These are phyloP conservation scores for Leucophenga varia DNA, from an alignment of 1,140 invertebrate genomes.

Conservation along the genomic window DNA sequence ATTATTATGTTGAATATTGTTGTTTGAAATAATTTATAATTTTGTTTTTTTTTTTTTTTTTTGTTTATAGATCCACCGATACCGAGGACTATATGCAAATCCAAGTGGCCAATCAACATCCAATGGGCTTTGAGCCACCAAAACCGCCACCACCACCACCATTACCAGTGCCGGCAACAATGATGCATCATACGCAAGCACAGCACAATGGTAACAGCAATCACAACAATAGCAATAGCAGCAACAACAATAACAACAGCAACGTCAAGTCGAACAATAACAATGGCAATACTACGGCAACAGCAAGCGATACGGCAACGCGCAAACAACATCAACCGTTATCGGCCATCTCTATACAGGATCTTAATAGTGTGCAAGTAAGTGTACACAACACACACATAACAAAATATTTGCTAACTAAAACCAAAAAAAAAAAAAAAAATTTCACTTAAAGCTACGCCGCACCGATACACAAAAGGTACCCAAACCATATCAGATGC, in stretches of 20 bases:
- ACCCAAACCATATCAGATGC: conserved; percentile 77
- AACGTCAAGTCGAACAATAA: conserved; percentile 32
- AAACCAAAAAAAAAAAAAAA: background rate
- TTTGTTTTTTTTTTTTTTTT: too few relatives aligned
- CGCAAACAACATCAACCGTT: conserved; percentile 68
- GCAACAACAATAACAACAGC: conserved; percentile 23
- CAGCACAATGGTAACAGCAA: conserved; percentile 16
- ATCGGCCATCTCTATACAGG: conserved; percentile 81
- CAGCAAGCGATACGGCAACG: conserved; percentile 54
- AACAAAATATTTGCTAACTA: background rate
- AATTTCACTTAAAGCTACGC: conserved; percentile 59
- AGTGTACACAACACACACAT: background rate
- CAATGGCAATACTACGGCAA: conserved; percentile 60
- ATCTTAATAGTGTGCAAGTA: conserved; percentile 76
- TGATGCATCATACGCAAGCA: conserved; percentile 17
- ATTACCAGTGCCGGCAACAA: conserved; percentile 51
- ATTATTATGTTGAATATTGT: too few relatives aligned
- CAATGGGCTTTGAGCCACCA: conserved; percentile 39
- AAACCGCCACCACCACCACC: conserved; percentile 59
- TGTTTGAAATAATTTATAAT: too few relatives aligned
- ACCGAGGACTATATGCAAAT: conserved; percentile 57
- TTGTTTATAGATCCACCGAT: conserved; percentile 45
- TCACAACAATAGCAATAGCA: conserved; percentile 27
- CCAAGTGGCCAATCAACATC: conserved; percentile 40
- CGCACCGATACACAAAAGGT: conserved; percentile 74